A percentile compares a stretch with the other conserved stretches of the same genome.
phyloP scores from a whole-genome alignment of 2,888 invertebrate species.

The Malthinus flaveolus region DNA sequence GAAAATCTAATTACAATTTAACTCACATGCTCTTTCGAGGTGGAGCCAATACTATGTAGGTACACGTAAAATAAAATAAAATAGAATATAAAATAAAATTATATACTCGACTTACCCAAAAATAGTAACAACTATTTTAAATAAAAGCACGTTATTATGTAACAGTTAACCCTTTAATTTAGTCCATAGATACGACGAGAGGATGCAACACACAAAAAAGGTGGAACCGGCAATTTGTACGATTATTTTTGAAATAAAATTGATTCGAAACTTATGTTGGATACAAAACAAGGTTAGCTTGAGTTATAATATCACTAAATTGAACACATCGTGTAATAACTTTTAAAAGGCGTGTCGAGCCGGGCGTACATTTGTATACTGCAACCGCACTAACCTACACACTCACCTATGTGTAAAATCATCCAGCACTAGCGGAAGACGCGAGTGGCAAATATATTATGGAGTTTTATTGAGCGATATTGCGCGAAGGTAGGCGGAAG shows the following conservation, averaged over 20 bases:
- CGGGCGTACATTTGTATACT: slow-evolving; percentile 15
- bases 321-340: slow-evolving; percentile 29
- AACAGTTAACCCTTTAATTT: slow-evolving; percentile 1
- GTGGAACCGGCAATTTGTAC: background rate
- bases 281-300: slow-evolving; percentile 17
- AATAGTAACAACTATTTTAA: too few species aligned
- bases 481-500: background rate
- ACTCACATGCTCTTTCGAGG: too few species aligned
- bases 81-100: too few species aligned
- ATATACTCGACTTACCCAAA: too few species aligned
- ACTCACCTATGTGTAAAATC: slow-evolving; percentile 2
- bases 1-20: too few species aligned
- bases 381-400: background rate
- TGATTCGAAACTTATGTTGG: slow-evolving; percentile 1
- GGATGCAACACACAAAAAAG: background rate
- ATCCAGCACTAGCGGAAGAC: slow-evolving; percentile 9
- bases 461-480: slow-evolving; percentile 8
- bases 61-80: too few species aligned
- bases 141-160: background rate
- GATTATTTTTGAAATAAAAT: slow-evolving; percentile 3
- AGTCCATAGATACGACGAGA: background rate
- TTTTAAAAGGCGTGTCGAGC: slow-evolving; percentile 30
- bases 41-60: background rate
- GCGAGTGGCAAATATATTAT: slow-evolving; percentile 28
- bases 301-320: slow-evolving; percentile 28